Percentiles rank a stretch among this genome's conserved stretches.
phyloP scores from a whole-genome alignment of 2,888 invertebrate species.

The Apodemia hepburni region DNA sequence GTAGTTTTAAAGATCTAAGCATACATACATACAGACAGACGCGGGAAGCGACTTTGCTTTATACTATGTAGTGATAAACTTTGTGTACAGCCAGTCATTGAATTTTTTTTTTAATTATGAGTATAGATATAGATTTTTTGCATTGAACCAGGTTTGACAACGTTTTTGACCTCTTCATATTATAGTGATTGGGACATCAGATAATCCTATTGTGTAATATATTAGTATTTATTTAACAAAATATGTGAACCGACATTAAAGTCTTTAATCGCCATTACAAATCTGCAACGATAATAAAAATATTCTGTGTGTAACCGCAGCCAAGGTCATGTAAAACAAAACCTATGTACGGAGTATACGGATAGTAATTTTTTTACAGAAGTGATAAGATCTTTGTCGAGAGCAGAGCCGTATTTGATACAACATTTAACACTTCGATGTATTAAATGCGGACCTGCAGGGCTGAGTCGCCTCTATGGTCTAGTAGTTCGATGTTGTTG shows the following conservation, averaged over 20 bases:
- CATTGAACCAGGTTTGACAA: background rate
- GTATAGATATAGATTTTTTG: background rate
- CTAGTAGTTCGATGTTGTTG: too few relatives aligned
- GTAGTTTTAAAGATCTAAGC: too few relatives aligned
- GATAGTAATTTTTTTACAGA: slow-evolving; percentile 43
- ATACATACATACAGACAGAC: too few relatives aligned
- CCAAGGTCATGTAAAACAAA: slow-evolving; percentile 64
- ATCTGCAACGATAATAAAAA: slow-evolving; percentile 55
- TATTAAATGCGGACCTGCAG: too few relatives aligned
- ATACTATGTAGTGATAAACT: too few relatives aligned
- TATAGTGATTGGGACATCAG: background rate
- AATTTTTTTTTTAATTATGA: too few relatives aligned
- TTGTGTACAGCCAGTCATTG: too few relatives aligned
- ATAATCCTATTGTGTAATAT: slow-evolving; percentile 12
- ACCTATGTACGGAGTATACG: slow-evolving; percentile 34
- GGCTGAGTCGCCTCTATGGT: too few relatives aligned
- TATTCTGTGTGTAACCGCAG: slow-evolving; percentile 57
- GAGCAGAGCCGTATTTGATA: slow-evolving; percentile 8
- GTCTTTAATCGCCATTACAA: slow-evolving; percentile 55
- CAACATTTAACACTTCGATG: too few relatives aligned
- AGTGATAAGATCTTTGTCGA: background rate
- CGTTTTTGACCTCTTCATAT: slow-evolving; percentile 5
- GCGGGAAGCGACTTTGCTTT: too few relatives aligned
- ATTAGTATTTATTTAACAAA: slow-evolving; percentile 37
- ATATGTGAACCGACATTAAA: slow-evolving; percentile 66